A percentile compares a stretch with the other conserved stretches of the same genome.
These are phyloP conservation scores for Perithous albicinctus DNA, from an alignment of 2,888 invertebrate genomes.

Conservation along the genomic window DNA sequence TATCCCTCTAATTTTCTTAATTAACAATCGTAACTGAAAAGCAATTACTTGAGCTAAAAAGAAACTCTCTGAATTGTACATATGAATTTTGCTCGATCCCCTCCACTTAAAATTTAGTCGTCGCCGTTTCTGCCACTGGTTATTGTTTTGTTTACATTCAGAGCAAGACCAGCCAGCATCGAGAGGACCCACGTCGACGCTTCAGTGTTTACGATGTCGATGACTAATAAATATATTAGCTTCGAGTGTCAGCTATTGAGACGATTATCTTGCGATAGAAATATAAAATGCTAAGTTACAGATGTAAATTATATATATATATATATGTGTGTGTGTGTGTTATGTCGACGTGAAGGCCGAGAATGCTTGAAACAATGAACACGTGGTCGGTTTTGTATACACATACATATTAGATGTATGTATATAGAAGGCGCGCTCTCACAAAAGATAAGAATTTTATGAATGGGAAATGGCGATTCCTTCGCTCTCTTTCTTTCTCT, in stretches of 20 bases:
- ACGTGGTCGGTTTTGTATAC: conserved; percentile 40
- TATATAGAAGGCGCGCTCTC: conserved; percentile 48
- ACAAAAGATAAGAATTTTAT: conserved; percentile 69
- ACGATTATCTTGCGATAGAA: conserved; percentile 8
- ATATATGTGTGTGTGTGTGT: too few species aligned
- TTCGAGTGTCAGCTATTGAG: neutral
- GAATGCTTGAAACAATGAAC: conserved; percentile 52
- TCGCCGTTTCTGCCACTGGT: too few species aligned
- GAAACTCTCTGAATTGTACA: too few species aligned
- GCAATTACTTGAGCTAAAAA: too few species aligned
- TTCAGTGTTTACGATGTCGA: neutral
- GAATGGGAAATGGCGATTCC: conserved; percentile 69
- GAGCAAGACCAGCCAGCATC: conserved; percentile 3
- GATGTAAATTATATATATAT: conserved; percentile 4
- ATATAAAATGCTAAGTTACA: conserved; percentile 37
- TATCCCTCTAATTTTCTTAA: neutral
- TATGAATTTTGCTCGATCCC: too few species aligned
- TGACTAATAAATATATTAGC: conserved; percentile 13
- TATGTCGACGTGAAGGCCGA: too few species aligned
- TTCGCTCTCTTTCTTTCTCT: conserved; percentile 48
- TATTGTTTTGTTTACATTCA: too few species aligned
- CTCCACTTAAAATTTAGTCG: too few species aligned
- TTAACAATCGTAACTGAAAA: too few species aligned
- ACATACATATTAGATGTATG: conserved; percentile 10
- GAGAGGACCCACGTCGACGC: conserved; percentile 23